Evolutionary conservation across 2,888 invertebrate species (phyloP).

Genomic region (Periphyllus acericola): DNA sequence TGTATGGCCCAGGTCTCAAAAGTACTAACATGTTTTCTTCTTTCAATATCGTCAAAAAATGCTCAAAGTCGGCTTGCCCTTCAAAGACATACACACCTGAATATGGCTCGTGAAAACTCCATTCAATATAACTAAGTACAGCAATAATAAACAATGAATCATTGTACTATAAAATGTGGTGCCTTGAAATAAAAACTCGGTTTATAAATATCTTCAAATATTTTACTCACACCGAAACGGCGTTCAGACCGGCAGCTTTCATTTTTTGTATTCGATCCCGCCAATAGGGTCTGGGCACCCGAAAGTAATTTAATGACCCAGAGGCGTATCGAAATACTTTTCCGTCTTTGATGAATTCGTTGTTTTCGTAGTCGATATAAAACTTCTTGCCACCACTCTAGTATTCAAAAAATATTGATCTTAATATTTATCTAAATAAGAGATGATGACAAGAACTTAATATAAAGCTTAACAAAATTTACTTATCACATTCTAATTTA

Average conservation of each 20-base stretch:
- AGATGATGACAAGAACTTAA: too few relatives aligned
- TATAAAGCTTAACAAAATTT: too few relatives aligned
- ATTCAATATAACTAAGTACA: slow-evolving; percentile 79
- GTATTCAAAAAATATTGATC: too few relatives aligned
- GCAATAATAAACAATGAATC: not conserved
- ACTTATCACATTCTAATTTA: too few relatives aligned
- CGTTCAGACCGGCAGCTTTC: slow-evolving; percentile 85
- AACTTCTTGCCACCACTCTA: slow-evolving; percentile 66
- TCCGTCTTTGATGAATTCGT: slow-evolving; percentile 79
- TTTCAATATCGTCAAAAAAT: slow-evolving; percentile 78
- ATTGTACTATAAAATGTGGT: too few relatives aligned
- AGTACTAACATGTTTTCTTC: slow-evolving; percentile 83
- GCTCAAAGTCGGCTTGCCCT: slow-evolving; percentile 72
- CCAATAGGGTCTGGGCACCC: slow-evolving; percentile 83
- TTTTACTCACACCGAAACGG: slow-evolving; percentile 79
- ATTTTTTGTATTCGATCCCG: slow-evolving; percentile 80
- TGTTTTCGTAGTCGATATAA: slow-evolving; percentile 71
- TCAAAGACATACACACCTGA: slow-evolving; percentile 77
- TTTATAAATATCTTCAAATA: not conserved
- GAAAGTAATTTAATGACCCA: slow-evolving; percentile 88
- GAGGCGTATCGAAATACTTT: slow-evolving; percentile 77
- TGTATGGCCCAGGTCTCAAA: slow-evolving; percentile 88
- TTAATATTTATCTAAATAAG: too few relatives aligned
- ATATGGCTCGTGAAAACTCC: slow-evolving; percentile 88
- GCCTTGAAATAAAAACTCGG: too few relatives aligned